A percentile compares a stretch with the other conserved stretches of the same genome.
These are phyloP conservation scores for Brachionus koreanus DNA, from an alignment of 1,140 invertebrate genomes.

Conservation along the genomic window DNA sequence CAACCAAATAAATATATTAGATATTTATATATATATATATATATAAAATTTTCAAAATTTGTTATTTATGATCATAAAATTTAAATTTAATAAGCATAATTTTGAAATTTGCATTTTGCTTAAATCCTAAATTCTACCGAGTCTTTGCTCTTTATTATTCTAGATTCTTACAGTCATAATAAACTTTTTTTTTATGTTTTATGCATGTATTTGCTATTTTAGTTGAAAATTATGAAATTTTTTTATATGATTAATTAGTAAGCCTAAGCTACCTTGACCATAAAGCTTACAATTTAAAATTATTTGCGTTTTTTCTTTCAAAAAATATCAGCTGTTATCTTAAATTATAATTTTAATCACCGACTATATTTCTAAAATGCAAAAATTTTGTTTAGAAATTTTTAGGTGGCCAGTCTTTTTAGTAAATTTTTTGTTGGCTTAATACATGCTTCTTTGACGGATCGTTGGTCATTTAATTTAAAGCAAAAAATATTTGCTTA, in stretches of 20 bases:
- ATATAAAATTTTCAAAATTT: background rate
- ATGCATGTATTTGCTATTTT: background rate
- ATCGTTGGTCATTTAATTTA: background rate
- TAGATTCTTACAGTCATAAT: background rate
- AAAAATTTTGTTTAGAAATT: too few species aligned
- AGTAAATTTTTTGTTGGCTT: too few species aligned
- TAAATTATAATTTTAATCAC: background rate
- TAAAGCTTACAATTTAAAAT: background rate
- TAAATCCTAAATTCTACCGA: background rate
- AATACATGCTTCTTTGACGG: background rate
- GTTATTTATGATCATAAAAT: constrained; percentile 33
- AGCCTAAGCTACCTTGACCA: background rate
- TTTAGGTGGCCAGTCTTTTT: too few species aligned
- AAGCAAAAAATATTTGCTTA: background rate
- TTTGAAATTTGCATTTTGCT: background rate
- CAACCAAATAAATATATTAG: background rate
- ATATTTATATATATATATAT: background rate
- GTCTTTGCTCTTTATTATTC: background rate
- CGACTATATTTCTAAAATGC: too few species aligned
- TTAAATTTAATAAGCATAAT: constrained; percentile 6
- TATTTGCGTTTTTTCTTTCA: too few species aligned
- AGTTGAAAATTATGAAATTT: too few species aligned
- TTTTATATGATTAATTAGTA: too few species aligned
- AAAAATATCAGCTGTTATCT: background rate
- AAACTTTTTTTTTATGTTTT: background rate